These are phyloP conservation scores for Schlechtendalia chinensis DNA, from an alignment of 1,140 invertebrate species.

Conservation along the genomic window DNA sequence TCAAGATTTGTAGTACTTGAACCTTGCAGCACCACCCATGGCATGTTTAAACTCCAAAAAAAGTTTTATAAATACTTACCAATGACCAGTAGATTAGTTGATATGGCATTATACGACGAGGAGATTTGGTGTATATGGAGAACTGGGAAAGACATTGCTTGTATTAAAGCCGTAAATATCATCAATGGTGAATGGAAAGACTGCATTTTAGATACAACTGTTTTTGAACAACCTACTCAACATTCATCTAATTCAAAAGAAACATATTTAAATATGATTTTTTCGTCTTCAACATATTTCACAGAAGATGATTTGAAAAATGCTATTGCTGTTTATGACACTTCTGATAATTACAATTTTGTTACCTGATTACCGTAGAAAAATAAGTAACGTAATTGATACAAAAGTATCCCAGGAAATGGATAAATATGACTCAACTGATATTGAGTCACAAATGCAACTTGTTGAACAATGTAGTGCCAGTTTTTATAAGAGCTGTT, in stretches of 20 bases:
- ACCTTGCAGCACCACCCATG: conserved; percentile 18
- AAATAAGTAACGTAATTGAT: conserved; percentile 44
- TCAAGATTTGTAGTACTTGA: conserved; percentile 43
- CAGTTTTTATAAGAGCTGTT: conserved; percentile 47
- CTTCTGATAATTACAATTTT: conserved; percentile 30
- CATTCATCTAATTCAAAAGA: conserved; percentile 27
- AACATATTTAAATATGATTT: conserved; percentile 38
- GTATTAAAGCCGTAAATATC: conserved; percentile 31
- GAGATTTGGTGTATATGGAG: conserved; percentile 49
- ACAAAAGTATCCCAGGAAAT: conserved; percentile 45
- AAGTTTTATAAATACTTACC: conserved; percentile 24
- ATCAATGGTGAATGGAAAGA: conserved; percentile 32
- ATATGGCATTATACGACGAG: conserved; percentile 37
- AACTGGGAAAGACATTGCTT: conserved; percentile 38
- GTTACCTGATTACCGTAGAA: conserved; percentile 29
- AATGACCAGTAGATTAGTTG: conserved; percentile 16
- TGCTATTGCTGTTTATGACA: conserved; percentile 47
- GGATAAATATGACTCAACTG: conserved; percentile 43
- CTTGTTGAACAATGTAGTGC: conserved; percentile 43
- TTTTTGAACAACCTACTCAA: conserved; percentile 19
- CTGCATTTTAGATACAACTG: conserved; percentile 28
- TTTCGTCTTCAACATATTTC: conserved; percentile 41
- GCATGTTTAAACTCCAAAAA: conserved; percentile 46
- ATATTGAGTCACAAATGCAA: conserved; percentile 34
- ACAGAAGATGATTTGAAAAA: conserved; percentile 44